Evolutionary conservation across 2,113 vertebrate genomes (phyloP).

Genomic region (Cephalopterus ornatus): DNA sequence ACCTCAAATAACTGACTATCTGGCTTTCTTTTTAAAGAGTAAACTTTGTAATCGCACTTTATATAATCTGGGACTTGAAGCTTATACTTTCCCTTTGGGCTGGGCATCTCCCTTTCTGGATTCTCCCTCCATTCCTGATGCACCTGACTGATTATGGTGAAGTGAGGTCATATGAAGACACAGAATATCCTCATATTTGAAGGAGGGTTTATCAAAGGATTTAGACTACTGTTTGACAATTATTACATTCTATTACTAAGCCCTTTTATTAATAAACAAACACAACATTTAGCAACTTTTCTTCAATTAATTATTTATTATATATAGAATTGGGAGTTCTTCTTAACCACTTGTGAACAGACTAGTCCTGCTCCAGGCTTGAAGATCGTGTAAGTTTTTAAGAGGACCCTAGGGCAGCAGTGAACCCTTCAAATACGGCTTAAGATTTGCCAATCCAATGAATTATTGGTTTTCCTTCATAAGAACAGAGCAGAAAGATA

Average conservation of each 20-base stretch:
- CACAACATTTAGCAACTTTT: neutral
- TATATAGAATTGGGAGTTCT: neutral
- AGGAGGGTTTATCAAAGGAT: neutral
- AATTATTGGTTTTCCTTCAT: neutral
- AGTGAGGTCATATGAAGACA: neutral
- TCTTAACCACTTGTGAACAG: neutral
- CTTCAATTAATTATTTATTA: neutral
- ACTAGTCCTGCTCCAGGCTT: neutral
- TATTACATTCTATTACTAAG: neutral
- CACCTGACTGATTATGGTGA: neutral
- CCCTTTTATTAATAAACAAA: neutral
- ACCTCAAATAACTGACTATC: neutral
- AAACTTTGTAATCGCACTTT: neutral
- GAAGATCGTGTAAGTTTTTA: neutral
- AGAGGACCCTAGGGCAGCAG: neutral
- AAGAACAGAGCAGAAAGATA: neutral
- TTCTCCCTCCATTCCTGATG: neutral
- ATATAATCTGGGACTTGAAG: neutral
- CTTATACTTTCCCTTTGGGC: neutral
- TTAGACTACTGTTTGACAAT: neutral
- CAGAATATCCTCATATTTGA: neutral
- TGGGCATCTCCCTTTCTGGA: neutral
- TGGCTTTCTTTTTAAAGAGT: neutral
- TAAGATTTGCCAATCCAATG: neutral
- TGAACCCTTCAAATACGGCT: neutral